Conservation (phyloP, 2,113 vertebrate genomes). For the Oriolus oriolus region DNA sequence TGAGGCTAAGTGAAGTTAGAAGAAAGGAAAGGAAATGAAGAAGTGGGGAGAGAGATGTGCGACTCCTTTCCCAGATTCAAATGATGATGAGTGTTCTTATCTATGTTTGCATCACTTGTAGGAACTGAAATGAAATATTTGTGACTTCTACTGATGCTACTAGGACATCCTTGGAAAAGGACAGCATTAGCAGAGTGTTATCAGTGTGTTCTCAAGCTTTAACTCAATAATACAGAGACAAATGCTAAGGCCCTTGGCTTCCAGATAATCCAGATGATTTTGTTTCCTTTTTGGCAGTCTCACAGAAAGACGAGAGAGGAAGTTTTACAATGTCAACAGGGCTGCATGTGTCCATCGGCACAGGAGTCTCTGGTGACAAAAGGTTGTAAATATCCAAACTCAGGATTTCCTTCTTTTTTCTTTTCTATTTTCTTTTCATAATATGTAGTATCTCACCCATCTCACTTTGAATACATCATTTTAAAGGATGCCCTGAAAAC, state of each 20-base stretch:
- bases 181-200: neutral
- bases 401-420: neutral
- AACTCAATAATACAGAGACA: neutral
- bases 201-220: neutral
- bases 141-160: neutral
- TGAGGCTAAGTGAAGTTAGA: neutral
- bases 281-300: conserved; percentile 1
- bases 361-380: neutral
- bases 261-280: neutral
- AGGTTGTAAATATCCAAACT: neutral
- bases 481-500: neutral
- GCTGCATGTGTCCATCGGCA: neutral
- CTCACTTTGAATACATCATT: neutral
- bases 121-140: neutral
- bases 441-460: neutral
- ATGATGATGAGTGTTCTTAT: neutral
- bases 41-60: neutral
- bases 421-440: neutral
- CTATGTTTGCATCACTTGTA: neutral
- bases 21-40: neutral
- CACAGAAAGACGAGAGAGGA: neutral
- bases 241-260: neutral
- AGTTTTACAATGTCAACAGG: neutral
- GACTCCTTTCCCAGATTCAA: neutral
- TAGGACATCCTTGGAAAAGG: neutral